Evolutionary conservation across 2,113 vertebrate species (phyloP).

Genomic region (Nothocercus nigrocapillus): DNA sequence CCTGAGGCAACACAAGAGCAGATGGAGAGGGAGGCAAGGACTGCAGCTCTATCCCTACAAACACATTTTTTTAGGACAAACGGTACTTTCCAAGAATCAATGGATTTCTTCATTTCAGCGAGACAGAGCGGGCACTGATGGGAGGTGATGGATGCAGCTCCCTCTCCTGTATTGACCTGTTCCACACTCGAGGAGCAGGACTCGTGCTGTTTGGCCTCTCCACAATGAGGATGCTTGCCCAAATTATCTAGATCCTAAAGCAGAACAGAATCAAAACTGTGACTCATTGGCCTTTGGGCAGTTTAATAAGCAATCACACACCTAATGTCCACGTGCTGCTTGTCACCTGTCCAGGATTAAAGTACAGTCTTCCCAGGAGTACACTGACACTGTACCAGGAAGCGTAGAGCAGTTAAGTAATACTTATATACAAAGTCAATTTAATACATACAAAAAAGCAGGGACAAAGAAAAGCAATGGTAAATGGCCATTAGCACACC

Average conservation of each 20-base stretch:
- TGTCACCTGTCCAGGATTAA: neutral
- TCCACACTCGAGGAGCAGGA: rapidly evolving
- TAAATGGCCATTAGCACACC: neutral
- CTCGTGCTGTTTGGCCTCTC: neutral
- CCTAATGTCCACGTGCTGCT: neutral
- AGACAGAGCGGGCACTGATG: neutral
- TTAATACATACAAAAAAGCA: neutral
- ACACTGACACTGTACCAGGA: neutral
- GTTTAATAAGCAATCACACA: neutral
- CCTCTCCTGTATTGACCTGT: neutral
- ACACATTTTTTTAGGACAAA: neutral
- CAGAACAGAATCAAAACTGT: neutral
- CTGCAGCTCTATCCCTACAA: neutral
- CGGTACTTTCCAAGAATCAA: neutral
- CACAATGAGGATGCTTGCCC: neutral
- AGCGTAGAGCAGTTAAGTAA: neutral
- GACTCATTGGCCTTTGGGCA: neutral
- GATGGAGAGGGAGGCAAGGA: neutral
- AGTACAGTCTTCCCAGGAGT: neutral
- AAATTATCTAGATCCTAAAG: neutral
- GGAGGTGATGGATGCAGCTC: neutral
- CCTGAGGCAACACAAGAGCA: neutral
- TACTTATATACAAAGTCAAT: neutral
- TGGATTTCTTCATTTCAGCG: neutral
- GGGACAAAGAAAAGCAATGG: neutral